Evolutionary conservation across 1,140 invertebrate genomes (phyloP).

Genomic region (Eumaeus atala): DNA sequence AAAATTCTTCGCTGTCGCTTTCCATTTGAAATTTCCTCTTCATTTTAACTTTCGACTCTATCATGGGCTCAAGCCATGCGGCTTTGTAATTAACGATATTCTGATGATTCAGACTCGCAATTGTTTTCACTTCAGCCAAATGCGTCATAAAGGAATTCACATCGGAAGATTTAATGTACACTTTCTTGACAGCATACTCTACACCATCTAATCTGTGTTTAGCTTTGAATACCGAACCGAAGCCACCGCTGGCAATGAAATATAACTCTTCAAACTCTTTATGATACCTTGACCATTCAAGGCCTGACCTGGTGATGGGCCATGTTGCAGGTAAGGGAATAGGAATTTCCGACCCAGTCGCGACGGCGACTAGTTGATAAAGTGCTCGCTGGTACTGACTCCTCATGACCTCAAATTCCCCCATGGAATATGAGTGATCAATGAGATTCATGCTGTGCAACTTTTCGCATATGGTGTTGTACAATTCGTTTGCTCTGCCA

Average conservation of each 20-base stretch:
- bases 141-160: slow-evolving; percentile 77
- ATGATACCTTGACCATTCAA: slow-evolving; percentile 80
- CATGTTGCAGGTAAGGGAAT: slow-evolving; percentile 60
- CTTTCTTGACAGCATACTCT: slow-evolving; percentile 89
- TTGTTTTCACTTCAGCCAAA: slow-evolving; percentile 85
- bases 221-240: slow-evolving; percentile 78
- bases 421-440: slow-evolving; percentile 78
- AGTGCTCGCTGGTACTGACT: slow-evolving; percentile 78
- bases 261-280: slow-evolving; percentile 83
- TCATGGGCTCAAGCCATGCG: slow-evolving; percentile 84
- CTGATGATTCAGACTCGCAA: slow-evolving; percentile 84
- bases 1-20: slow-evolving; percentile 50
- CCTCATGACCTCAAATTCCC: slow-evolving; percentile 79
- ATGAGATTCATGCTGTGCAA: slow-evolving; percentile 79
- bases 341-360: slow-evolving; percentile 70
- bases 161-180: slow-evolving; percentile 78
- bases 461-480: slow-evolving; percentile 78
- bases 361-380: slow-evolving; percentile 75
- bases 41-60: slow-evolving; percentile 55
- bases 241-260: slow-evolving; percentile 85
- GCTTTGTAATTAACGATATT: slow-evolving; percentile 90
- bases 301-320: slow-evolving; percentile 55
- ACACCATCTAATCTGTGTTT: slow-evolving; percentile 83
- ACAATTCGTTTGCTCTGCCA: slow-evolving; percentile 74
- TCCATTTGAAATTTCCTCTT: slow-evolving; percentile 52